Evolutionary conservation across 2,797 vertebrate genomes (phyloP).

Genomic region (Muraenolepis orangiensis): DNA sequence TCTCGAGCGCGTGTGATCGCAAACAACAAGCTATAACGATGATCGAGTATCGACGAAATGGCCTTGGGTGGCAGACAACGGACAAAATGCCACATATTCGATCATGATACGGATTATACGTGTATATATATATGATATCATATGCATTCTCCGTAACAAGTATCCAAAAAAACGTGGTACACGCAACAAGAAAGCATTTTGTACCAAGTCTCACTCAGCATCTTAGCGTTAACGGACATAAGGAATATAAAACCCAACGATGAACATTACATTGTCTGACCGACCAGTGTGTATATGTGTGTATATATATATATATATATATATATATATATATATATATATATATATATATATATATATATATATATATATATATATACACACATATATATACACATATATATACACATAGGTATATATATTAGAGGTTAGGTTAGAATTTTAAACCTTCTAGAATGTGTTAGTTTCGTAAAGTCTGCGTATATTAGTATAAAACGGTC

Average conservation of each 20-base stretch:
- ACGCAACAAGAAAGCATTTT: neutral
- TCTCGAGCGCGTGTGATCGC: slow-evolving; percentile 14
- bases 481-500: slow-evolving; percentile 10
- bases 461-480: neutral
- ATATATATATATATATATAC: no score
- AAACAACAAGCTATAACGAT: slow-evolving; percentile 12
- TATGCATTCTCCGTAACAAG: neutral
- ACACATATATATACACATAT: no score
- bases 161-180: slow-evolving; percentile 52
- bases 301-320: no score
- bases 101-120: neutral
- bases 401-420: no score
- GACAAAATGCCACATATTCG: neutral
- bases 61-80: slow-evolving; percentile 37
- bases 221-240: neutral
- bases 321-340: no score
- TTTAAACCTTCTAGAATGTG: no score
- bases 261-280: neutral
- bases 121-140: neutral
- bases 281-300: no score
- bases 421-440: no score
- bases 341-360: no score
- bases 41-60: slow-evolving; percentile 17
- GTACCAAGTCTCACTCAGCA: neutral
- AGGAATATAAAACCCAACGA: neutral